A percentile compares a stretch with the other conserved stretches of the same genome.
Evolutionary conservation across 1,140 invertebrate species (phyloP).

Genomic region (Teleopsis dalmanni): DNA sequence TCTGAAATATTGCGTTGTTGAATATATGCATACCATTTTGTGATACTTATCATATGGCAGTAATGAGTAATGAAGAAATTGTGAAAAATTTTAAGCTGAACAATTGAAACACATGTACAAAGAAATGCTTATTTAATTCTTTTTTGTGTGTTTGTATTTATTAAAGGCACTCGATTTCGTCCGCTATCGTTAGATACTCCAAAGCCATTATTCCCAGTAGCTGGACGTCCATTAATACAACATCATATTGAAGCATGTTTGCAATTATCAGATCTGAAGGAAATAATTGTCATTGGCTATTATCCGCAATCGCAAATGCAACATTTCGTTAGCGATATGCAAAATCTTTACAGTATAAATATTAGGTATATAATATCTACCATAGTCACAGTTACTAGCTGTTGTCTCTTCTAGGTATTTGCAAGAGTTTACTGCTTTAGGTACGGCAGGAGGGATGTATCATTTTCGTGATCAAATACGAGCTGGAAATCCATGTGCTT

Average conservation of each 20-base stretch:
- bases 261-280: conserved; percentile 68
- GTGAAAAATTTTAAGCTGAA: too few relatives aligned
- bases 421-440: conserved; percentile 89
- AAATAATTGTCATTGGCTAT: conserved; percentile 91
- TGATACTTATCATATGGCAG: too few relatives aligned
- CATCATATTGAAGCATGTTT: conserved; percentile 95
- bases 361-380: conserved; percentile 63
- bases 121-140: too few relatives aligned
- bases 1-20: conserved; percentile 5
- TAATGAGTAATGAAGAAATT: too few relatives aligned
- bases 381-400: background rate
- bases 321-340: conserved; percentile 79
- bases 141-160: conserved; percentile 10
- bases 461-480: conserved; percentile 96
- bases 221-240: conserved; percentile 88
- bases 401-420: conserved; percentile 58
- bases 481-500: conserved; percentile 77
- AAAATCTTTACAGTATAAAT: conserved; percentile 69
- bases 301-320: conserved; percentile 76
- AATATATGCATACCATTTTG: conserved; percentile 7
- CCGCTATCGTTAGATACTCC: conserved; percentile 93
- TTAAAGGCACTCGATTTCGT: conserved; percentile 90
- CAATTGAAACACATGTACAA: too few relatives aligned
- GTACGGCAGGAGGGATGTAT: conserved; percentile 95
- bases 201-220: conserved; percentile 95